phyloP scores from a whole-genome alignment of 2,888 invertebrate genomes.

The Salticus scenicus region DNA sequence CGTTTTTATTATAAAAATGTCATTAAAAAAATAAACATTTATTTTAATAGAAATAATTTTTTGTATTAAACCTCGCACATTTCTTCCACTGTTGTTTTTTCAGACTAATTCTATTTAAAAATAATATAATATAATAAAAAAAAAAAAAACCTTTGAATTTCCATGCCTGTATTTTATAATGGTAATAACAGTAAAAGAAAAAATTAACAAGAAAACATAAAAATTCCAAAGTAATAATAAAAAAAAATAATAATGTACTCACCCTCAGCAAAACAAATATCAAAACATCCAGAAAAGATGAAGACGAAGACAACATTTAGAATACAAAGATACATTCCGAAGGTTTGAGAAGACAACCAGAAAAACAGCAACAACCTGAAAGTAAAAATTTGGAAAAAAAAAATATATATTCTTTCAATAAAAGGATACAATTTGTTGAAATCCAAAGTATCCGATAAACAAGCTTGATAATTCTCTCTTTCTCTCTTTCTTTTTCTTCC shows the following conservation, averaged over 20 bases:
- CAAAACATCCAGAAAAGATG: constrained; percentile 56
- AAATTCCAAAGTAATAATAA: too few relatives aligned
- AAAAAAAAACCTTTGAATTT: too few relatives aligned
- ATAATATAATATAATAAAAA: too few relatives aligned
- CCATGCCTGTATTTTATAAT: too few relatives aligned
- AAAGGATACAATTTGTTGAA: constrained; percentile 54
- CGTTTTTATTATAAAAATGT: too few relatives aligned
- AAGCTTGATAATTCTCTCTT: background rate
- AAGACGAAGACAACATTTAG: constrained; percentile 52
- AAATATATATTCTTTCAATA: too few relatives aligned
- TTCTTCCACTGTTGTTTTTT: too few relatives aligned
- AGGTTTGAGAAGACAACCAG: constrained; percentile 48
- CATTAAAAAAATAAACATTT: too few relatives aligned
- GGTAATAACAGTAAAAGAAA: background rate
- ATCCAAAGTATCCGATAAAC: background rate
- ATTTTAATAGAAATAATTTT: too few relatives aligned
- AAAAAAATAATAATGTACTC: constrained; percentile 12
- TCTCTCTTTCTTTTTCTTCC: background rate
- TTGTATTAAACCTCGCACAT: too few relatives aligned
- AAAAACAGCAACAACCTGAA: constrained; percentile 53
- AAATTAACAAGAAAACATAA: background rate
- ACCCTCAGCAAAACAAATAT: constrained; percentile 53
- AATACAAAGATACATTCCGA: constrained; percentile 49
- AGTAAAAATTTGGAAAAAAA: constrained; percentile 52
- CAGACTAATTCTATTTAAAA: too few relatives aligned